Evolutionary conservation across 2,113 vertebrate species (phyloP), one percentile per base, ranked within the genome.

Genomic region (Nansenia antarctica): DNA sequence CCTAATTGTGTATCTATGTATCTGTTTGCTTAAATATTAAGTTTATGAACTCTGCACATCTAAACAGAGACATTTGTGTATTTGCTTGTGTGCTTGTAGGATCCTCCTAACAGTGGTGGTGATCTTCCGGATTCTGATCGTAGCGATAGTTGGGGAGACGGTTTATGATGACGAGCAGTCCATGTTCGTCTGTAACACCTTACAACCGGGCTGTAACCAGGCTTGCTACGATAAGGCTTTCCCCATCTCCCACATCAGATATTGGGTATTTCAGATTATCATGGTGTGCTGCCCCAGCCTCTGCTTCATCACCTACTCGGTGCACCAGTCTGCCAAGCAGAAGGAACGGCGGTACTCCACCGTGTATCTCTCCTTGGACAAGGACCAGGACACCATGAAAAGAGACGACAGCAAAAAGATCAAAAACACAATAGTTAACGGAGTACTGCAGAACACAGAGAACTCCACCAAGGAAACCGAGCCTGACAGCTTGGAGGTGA

Each of bases 191-290:
- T 96, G 95, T 79, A 96, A 97, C 90, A 97, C 95, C 5, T 88
- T 97, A 73, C 95, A 96, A 87, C 95, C 95, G 14, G 95, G 95
- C 88, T 97, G 95, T 83, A 96, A 96, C 83, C 95, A 97, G 87
- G 95, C 95, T 64, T 97, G 95, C 84, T 97, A 96, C 58, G 95
- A 96, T 84, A 94, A 94, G 83, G 95, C 95, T 53, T 97, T 96
- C 82, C 95, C 95, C 5, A 97, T 97, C 74, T 97, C 95, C 64
- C 95, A 97, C 53, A 97, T 97, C 77, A 92, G 95, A 59, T 97
- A 96, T 86, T 96, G 95, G 95, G 95, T 97, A 60, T 97, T 97
- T 86, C 95, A 97, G 90, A 97, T 96, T 82, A 96, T 96, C 84
- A 94, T 97, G 94, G 95, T 97, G 68, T 97, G 95, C 78, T 96